phyloP scores from a whole-genome alignment of 2,888 invertebrate genomes.

The Orthonevra nobilis region DNA sequence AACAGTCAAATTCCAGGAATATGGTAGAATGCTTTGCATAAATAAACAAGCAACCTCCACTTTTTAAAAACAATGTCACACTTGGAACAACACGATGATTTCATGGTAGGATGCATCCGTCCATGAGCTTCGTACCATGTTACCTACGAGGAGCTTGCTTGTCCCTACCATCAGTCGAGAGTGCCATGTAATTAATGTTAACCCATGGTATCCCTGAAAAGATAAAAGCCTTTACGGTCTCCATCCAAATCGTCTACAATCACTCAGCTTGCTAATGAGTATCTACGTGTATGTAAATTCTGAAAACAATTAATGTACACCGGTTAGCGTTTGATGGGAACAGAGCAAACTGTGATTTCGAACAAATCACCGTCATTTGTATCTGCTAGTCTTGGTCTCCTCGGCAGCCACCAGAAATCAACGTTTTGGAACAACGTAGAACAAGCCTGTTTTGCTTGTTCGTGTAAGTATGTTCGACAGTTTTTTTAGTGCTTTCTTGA shows the following conservation, averaged over 20 bases:
- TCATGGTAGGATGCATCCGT: constrained; percentile 36
- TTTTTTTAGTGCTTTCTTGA: neutral
- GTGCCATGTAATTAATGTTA: constrained; percentile 53
- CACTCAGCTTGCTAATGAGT: constrained; percentile 49
- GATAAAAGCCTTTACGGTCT: constrained; percentile 47
- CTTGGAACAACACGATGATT: constrained; percentile 57
- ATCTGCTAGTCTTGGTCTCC: constrained; percentile 12
- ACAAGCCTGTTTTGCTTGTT: constrained; percentile 17
- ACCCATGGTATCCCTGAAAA: constrained; percentile 24
- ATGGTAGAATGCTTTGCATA: constrained; percentile 2
- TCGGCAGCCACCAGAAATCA: constrained; percentile 13
- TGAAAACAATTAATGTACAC: constrained; percentile 63
- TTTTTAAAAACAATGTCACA: constrained; percentile 40
- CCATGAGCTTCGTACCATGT: constrained; percentile 22
- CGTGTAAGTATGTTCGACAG: constrained; percentile 9
- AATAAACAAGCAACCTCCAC: constrained; percentile 9
- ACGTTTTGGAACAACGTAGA: constrained; percentile 27
- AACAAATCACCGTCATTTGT: constrained; percentile 54
- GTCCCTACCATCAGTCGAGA: constrained; percentile 1
- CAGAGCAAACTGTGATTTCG: constrained; percentile 58
- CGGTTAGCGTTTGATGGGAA: constrained; percentile 54
- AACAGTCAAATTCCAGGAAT: constrained; percentile 12
- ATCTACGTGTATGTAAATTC: constrained; percentile 63
- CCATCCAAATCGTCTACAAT: constrained; percentile 46
- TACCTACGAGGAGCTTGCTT: constrained; percentile 26